These are phyloP conservation scores for Malurus melanocephalus DNA, from an alignment of 2,113 vertebrate species.

Conservation along the genomic window DNA sequence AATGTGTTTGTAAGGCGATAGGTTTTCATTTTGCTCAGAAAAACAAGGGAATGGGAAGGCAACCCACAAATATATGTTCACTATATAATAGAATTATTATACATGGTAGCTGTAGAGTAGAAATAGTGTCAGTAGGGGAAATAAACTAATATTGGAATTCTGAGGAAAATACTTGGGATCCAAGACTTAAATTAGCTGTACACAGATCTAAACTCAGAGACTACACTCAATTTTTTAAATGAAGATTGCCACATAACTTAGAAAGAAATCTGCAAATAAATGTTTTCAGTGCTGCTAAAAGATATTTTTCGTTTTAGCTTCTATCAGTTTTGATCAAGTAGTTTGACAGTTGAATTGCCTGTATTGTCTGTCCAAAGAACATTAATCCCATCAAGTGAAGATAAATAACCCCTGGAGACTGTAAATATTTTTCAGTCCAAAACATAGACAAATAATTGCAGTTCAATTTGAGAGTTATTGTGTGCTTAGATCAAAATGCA, in stretches of 20 bases:
- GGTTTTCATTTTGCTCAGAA: not conserved
- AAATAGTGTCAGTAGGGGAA: not conserved
- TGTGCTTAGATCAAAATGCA: not conserved
- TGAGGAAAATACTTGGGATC: not conserved
- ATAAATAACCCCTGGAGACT: not conserved
- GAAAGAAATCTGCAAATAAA: not conserved
- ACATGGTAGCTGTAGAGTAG: not conserved
- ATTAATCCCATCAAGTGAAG: not conserved
- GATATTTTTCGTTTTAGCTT: not conserved
- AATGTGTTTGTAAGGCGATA: not conserved
- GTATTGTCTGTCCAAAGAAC: not conserved
- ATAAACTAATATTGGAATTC: not conserved
- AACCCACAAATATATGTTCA: not conserved
- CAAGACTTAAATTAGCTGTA: not conserved
- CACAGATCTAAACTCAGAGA: not conserved
- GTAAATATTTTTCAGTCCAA: not conserved
- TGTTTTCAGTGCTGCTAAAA: not conserved
- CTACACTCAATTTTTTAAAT: not conserved
- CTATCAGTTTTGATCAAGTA: not conserved
- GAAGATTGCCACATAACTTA: not conserved
- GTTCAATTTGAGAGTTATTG: not conserved
- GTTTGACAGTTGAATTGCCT: not conserved
- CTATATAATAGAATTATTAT: not conserved
- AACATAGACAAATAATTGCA: not conserved
- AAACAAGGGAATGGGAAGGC: accelerated